Conservation (phyloP, 2,888 invertebrate genomes). For the Bhutanitis thaidina region DNA sequence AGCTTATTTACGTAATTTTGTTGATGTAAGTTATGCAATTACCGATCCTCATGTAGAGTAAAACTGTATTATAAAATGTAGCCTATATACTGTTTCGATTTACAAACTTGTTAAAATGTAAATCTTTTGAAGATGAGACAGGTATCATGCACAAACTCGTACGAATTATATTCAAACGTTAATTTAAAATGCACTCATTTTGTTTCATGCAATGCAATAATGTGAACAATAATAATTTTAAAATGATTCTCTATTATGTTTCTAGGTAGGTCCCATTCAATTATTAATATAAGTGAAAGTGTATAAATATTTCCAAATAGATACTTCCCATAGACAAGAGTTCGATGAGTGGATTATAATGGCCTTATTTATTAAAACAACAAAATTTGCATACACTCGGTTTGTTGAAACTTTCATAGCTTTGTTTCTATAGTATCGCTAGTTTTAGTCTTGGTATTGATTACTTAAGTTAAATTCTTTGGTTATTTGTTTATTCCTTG, state of each 20-base stretch:
- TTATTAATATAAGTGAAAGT: conserved; percentile 73
- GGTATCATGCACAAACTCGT: conserved; percentile 71
- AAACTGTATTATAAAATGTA: conserved; percentile 65
- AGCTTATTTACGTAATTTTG: conserved; percentile 53
- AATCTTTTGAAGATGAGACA: conserved; percentile 57
- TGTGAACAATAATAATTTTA: conserved; percentile 64
- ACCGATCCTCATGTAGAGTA: conserved; percentile 61
- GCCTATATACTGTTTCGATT: conserved; percentile 59
- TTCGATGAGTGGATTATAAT: conserved; percentile 44
- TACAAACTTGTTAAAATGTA: conserved; percentile 61
- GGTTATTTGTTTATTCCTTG: conserved; percentile 28
- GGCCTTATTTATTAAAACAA: conserved; percentile 62
- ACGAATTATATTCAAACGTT: conserved; percentile 56
- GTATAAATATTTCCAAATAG: conserved; percentile 69
- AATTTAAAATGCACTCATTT: conserved; percentile 43
- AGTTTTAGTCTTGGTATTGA: conserved; percentile 52
- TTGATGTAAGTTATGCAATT: conserved; percentile 54
- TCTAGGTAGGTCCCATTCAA: conserved; percentile 76
- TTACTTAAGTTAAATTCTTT: conserved; percentile 47
- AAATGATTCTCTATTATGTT: conserved; percentile 47
- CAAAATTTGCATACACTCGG: conserved; percentile 32
- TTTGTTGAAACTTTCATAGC: conserved; percentile 26
- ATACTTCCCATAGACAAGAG: conserved; percentile 54
- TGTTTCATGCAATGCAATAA: conserved; percentile 54
- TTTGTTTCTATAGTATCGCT: conserved; percentile 54